Conservation (phyloP, 2,888 invertebrate species). For the Agrochola macilenta region DNA sequence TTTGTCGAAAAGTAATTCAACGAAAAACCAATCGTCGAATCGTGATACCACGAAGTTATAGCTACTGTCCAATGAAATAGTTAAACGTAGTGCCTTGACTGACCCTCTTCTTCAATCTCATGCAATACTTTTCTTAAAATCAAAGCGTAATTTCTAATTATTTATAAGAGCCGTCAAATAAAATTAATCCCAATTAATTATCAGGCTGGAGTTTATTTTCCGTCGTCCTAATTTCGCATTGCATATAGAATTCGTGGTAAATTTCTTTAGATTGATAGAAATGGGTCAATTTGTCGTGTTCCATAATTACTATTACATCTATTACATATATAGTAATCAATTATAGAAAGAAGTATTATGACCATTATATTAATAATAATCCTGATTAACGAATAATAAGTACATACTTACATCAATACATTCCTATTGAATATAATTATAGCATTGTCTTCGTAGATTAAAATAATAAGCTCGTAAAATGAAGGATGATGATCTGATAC, state of each 20-base stretch:
- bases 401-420: neutral
- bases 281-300: conserved; percentile 58
- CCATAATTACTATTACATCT: conserved; percentile 14
- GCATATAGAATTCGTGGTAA: conserved; percentile 62
- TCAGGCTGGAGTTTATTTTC: conserved; percentile 24
- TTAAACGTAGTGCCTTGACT: neutral
- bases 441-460: neutral
- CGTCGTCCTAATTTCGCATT: conserved; percentile 43
- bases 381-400: neutral
- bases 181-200: conserved; percentile 31
- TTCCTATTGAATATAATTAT: neutral
- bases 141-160: conserved; percentile 7
- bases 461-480: neutral
- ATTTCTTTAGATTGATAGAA: conserved; percentile 66
- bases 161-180: conserved; percentile 42
- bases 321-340: conserved; percentile 9
- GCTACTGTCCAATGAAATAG: neutral
- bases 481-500: neutral
- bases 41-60: neutral
- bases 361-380: neutral
- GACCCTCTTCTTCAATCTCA: neutral
- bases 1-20: neutral
- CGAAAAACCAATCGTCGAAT: neutral
- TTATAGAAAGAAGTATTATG: neutral
- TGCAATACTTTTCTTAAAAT: conserved; percentile 23